phyloP scores from a whole-genome alignment of 2,113 vertebrate species.

The Gasterosteus aculeatus region DNA sequence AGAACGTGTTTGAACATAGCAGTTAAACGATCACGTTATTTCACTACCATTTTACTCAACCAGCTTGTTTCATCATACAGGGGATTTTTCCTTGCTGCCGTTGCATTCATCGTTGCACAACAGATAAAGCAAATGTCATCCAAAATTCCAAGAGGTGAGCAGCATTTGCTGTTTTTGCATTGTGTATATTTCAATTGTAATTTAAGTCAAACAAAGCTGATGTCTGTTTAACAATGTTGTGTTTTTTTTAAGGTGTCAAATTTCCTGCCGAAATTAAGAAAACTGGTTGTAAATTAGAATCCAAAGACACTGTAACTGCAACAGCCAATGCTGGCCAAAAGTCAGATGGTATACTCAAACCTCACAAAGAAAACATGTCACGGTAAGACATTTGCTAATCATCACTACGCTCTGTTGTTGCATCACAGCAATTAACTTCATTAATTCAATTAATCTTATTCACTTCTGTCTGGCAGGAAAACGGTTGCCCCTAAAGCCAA shows the following conservation, averaged over 20 bases:
- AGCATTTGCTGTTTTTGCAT: neutral
- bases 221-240: neutral
- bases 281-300: slow-evolving; percentile 31
- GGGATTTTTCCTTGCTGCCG: neutral
- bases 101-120: neutral
- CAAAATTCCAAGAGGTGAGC: slow-evolving; percentile 68
- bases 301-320: slow-evolving; percentile 51
- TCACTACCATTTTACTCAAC: neutral
- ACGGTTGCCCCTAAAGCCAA: slow-evolving; percentile 53
- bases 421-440: neutral
- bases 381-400: slow-evolving; percentile 38
- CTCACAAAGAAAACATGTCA: slow-evolving; percentile 61
- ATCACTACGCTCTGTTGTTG: neutral
- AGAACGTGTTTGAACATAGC: neutral
- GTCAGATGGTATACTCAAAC: slow-evolving; percentile 50
- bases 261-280: slow-evolving; percentile 58
- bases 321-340: slow-evolving; percentile 24
- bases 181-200: neutral
- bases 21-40: neutral
- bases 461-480: slow-evolving; percentile 67
- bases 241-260: slow-evolving; percentile 16
- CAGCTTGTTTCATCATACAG: slow-evolving; percentile 18
- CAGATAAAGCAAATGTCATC: slow-evolving; percentile 47
- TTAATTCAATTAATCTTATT: neutral
- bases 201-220: neutral